Evolutionary conservation across 2,888 invertebrate genomes (phyloP), one percentile per base, ranked within the genome.

Genomic region (Lymantria dispar): DNA sequence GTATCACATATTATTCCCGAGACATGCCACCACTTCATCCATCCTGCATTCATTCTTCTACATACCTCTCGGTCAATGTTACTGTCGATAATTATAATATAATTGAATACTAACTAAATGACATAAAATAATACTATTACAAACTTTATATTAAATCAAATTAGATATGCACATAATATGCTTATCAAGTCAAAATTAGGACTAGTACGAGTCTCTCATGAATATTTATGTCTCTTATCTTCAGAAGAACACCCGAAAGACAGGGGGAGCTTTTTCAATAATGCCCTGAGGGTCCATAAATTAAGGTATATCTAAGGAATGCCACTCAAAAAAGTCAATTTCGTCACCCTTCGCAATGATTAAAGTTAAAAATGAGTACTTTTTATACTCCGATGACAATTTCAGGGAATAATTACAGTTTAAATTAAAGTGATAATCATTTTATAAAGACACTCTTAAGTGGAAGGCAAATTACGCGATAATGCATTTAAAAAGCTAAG

Each of bases 211-310:
- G 43, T 50, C 44, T 9, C 10, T 49, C 45, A 43, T 50, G 29
- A 58, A 59, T 10, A 45, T 45, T 47, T 58, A 45, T 55, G 8
- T 47, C 45, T 50, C 61, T 58, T 64, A 64, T 54, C 46, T 51
- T 45, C 30, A 47, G 47, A 49, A 68, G 61, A 50, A 53, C 64
- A 47, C 31, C 58, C 42, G 49, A 58, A 60, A 54, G 58, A 48
- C 63, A 56, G 54, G 67, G 54, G 68, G 56, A 68, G 65, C 66
- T 72, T 74, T 78, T 78, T 72, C 79, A 81, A 81, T 82, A 80
- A 76, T 71, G 67, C 56, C 55, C 68, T 56, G 64, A 69, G 83
- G 81, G 82, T 83, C 72, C 82, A 83, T 83, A 83, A 83, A 83
- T 83, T 83, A 83, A 70, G 72, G 68, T 56, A 68, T 56, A 63